A percentile compares a stretch with the other conserved stretches of the same genome.
phyloP scores from a whole-genome alignment of 2,888 invertebrate genomes.

The Eudemis profundana region DNA sequence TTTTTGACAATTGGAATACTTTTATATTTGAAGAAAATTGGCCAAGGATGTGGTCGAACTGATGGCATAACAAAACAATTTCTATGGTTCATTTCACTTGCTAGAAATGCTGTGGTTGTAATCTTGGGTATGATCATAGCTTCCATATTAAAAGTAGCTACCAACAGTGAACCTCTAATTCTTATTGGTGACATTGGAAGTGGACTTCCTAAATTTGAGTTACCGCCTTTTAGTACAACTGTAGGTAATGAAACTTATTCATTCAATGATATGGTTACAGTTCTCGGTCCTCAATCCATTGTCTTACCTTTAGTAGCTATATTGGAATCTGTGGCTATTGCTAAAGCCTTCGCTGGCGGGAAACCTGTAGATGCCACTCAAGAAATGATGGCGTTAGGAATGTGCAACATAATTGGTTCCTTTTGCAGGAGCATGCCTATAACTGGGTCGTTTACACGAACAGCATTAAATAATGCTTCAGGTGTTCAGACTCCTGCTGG shows the following conservation, averaged over 20 bases:
- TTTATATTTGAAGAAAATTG: slow-evolving; percentile 86
- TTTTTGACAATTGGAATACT: slow-evolving; percentile 86
- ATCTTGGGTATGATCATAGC: slow-evolving; percentile 89
- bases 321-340: slow-evolving; percentile 90
- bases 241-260: slow-evolving; percentile 84
- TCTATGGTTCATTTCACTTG: slow-evolving; percentile 88
- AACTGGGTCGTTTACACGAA: slow-evolving; percentile 93
- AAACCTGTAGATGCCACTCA: slow-evolving; percentile 94
- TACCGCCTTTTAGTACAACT: slow-evolving; percentile 88
- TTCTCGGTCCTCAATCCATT: slow-evolving; percentile 85
- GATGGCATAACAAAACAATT: slow-evolving; percentile 75
- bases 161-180: slow-evolving; percentile 83
- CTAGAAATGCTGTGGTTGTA: slow-evolving; percentile 93
- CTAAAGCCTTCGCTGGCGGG: slow-evolving; percentile 91
- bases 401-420: slow-evolving; percentile 92
- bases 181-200: slow-evolving; percentile 88
- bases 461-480: slow-evolving; percentile 95
- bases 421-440: slow-evolving; percentile 95
- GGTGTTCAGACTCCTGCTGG: slow-evolving; percentile 94
- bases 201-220: slow-evolving; percentile 88
- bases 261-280: slow-evolving; percentile 87
- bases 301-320: slow-evolving; percentile 89
- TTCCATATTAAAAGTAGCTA: slow-evolving; percentile 63
- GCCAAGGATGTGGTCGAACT: slow-evolving; percentile 81
- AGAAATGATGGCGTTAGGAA: slow-evolving; percentile 95